phyloP scores from a whole-genome alignment of 2,888 invertebrate genomes.

The Euclidia mi region DNA sequence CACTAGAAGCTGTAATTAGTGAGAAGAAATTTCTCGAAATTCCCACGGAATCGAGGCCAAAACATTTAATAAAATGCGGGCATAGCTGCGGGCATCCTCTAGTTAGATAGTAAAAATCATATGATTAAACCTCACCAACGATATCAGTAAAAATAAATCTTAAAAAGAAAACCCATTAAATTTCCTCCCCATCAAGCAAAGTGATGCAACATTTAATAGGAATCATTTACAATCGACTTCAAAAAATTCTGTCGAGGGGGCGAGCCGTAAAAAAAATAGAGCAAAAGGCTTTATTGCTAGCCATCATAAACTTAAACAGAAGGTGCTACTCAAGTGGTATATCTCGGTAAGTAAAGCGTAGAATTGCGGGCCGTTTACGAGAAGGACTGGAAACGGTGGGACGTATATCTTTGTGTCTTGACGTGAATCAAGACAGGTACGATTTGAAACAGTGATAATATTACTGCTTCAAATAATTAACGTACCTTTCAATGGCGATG shows the following conservation, averaged over 20 bases:
- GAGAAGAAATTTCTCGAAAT: no score
- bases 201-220: constrained; percentile 26
- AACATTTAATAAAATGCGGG: no score
- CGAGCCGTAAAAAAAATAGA: constrained; percentile 63
- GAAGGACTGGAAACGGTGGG: constrained; percentile 2
- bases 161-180: constrained; percentile 18
- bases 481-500: no score
- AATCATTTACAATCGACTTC: constrained; percentile 43
- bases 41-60: no score
- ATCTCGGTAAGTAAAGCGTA: constrained; percentile 53
- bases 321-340: constrained; percentile 61
- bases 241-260: constrained; percentile 51
- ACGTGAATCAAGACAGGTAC: background rate
- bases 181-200: background rate
- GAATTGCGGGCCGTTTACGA: constrained; percentile 32
- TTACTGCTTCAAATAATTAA: no score
- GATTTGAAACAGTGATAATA: no score
- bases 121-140: background rate
- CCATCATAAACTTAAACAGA: constrained; percentile 70
- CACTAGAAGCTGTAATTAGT: no score
- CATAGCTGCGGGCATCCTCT: no score
- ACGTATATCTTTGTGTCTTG: background rate
- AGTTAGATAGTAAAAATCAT: no score
- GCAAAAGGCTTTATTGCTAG: constrained; percentile 73
- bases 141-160: constrained; percentile 10